These are phyloP conservation scores for Musca vetustissima DNA, from an alignment of 1,140 invertebrate genomes.

Conservation along the genomic window DNA sequence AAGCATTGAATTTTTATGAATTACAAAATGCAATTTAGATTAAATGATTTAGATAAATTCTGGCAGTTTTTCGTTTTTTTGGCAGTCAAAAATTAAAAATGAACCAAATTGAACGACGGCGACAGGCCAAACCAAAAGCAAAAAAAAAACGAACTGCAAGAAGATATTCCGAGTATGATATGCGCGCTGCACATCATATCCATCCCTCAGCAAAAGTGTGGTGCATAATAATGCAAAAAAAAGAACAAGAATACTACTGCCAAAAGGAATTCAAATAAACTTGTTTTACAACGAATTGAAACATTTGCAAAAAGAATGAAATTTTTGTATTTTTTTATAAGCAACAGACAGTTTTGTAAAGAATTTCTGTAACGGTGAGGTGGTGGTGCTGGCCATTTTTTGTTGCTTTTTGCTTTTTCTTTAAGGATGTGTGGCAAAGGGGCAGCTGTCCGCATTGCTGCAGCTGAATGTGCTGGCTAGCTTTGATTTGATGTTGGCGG, in stretches of 20 bases:
- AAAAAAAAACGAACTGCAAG: no score
- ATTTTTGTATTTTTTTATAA: not conserved
- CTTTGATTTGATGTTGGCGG: not conserved
- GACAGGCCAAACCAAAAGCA: not conserved
- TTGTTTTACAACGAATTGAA: conserved; percentile 7
- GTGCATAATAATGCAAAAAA: conserved; percentile 1
- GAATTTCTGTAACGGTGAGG: no score
- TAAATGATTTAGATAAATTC: conserved; percentile 21
- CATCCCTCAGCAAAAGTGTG: not conserved
- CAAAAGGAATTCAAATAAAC: conserved; percentile 21
- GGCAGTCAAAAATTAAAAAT: not conserved
- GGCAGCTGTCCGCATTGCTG: no score
- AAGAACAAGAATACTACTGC: no score
- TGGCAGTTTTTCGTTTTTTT: conserved; percentile 21
- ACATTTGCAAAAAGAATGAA: not conserved
- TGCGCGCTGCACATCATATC: no score
- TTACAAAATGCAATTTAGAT: conserved; percentile 21
- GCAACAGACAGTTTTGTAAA: no score
- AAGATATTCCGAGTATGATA: not conserved
- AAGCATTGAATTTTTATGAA: not conserved
- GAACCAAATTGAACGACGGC: no score
- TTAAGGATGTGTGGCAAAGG: not conserved
- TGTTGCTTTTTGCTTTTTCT: no score
- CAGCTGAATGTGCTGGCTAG: no score
- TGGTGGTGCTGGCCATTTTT: conserved; percentile 1